phyloP scores from a whole-genome alignment of 2,888 invertebrate species.

The Phortica magna region DNA sequence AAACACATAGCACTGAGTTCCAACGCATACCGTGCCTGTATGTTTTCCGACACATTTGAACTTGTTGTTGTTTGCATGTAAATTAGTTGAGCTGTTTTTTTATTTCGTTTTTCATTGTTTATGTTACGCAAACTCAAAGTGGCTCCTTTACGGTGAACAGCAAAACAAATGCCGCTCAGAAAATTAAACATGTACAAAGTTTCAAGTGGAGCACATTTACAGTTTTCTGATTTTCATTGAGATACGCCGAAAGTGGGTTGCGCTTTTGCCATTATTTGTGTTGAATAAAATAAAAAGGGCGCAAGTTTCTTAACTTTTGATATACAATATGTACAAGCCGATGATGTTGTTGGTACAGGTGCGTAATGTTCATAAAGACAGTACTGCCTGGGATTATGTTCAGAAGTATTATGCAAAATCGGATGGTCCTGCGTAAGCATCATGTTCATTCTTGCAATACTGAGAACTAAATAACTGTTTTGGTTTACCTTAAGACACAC shows the following conservation, averaged over 20 bases:
- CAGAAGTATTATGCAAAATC: too few relatives aligned
- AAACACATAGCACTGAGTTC: neutral
- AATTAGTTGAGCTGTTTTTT: constrained; percentile 27
- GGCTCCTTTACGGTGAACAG: neutral
- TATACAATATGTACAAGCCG: too few relatives aligned
- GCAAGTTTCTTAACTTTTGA: neutral
- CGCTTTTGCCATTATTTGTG: neutral
- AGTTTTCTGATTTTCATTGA: constrained; percentile 39
- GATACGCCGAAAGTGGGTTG: constrained; percentile 18
- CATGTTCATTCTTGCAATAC: too few relatives aligned
- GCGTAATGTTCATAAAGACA: too few relatives aligned
- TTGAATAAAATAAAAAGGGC: neutral
- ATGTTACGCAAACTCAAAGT: constrained; percentile 18
- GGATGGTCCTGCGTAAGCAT: too few relatives aligned
- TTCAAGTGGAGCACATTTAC: constrained; percentile 41
- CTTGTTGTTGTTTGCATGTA: constrained; percentile 30
- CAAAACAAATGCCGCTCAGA: constrained; percentile 23
- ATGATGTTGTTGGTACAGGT: neutral
- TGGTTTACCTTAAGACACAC: too few relatives aligned
- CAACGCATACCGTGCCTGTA: constrained; percentile 9
- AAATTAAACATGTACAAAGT: constrained; percentile 28
- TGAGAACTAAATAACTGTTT: too few relatives aligned
- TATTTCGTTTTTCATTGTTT: constrained; percentile 18
- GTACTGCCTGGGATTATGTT: too few relatives aligned
- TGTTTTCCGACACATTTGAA: constrained; percentile 26